A percentile compares a stretch with the other conserved stretches of the same genome.
Conservation (phyloP, 2,797 vertebrate genomes). For the Tauraco hartlaubi region DNA sequence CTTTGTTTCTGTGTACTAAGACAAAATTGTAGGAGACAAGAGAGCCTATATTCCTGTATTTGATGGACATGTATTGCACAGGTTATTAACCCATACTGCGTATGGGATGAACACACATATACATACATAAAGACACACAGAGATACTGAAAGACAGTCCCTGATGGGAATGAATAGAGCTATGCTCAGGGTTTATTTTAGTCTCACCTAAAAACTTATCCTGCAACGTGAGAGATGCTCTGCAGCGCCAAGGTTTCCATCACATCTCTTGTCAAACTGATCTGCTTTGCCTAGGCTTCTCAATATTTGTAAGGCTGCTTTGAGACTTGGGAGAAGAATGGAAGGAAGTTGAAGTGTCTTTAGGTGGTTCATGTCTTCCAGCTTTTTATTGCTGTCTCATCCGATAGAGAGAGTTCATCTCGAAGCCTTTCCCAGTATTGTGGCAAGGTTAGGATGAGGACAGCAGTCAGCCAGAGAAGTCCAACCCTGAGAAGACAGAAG, state of each 20-base stretch:
- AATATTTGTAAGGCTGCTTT: background rate
- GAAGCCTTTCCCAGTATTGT: background rate
- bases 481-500: conserved; percentile 3
- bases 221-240: background rate
- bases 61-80: background rate
- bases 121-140: background rate
- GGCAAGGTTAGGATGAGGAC: conserved; percentile 23
- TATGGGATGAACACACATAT: background rate
- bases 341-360: background rate
- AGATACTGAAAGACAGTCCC: background rate
- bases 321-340: background rate
- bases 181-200: background rate
- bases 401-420: background rate
- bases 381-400: background rate
- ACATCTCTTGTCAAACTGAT: background rate
- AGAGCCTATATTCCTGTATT: background rate
- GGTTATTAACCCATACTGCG: background rate
- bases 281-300: background rate
- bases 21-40: background rate
- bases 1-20: background rate
- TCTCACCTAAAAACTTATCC: background rate
- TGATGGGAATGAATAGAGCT: background rate
- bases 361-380: background rate
- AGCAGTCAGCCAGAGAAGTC: background rate
- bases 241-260: background rate